Base-by-base conservation (phyloP, 1,140 invertebrate species). In the Carcinoscorpius rotundicauda region DNA sequence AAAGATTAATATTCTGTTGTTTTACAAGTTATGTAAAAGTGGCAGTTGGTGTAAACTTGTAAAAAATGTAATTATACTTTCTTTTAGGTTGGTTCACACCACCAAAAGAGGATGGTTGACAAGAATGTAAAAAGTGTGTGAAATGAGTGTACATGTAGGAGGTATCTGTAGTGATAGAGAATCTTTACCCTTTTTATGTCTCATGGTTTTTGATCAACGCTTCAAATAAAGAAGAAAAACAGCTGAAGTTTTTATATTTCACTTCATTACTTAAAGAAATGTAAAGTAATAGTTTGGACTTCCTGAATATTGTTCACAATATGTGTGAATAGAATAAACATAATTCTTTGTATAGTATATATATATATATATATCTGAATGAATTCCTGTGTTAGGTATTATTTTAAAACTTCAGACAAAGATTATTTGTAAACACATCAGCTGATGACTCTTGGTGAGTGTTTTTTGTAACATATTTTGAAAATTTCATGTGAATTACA, bases 71-170 rank as follows among this genome's bases (percentile, higher is more conserved):
- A 29, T 29, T 29, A 29, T 29, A 29, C 29, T 49, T 64, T 76
- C 53, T 1, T 75, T 61, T 73, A 81, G 84, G 84, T 66, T 85
- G 84, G 84, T 86, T 84, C 72, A 85, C 84, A 48, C 84, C 84
- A 10, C 84, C 84, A 3, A 84, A 85, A 73, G 81, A 81, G 72
- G 84, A 86, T 74, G 84, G 84, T 68, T 85, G 80, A 55, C 53
- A 55, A 55, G n/a, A 55, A 55, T 8, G n/a, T 55, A 55, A 55
- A 55, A 55, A 55, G n/a, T 29, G n/a, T 29, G 0, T 29, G 29
- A 29, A 29, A 29, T 29, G 29, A 29, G 29, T 29, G 2, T 29
- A 29, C 29, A 29, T 29, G 29, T 29, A 29, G 0, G 29, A 29
- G 29, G 2, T 29, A 29, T 29, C 29, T 29, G 29, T 29, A 29